These are phyloP conservation scores for Oryzias celebensis DNA, from an alignment of 2,113 vertebrate genomes.

Conservation along the genomic window DNA sequence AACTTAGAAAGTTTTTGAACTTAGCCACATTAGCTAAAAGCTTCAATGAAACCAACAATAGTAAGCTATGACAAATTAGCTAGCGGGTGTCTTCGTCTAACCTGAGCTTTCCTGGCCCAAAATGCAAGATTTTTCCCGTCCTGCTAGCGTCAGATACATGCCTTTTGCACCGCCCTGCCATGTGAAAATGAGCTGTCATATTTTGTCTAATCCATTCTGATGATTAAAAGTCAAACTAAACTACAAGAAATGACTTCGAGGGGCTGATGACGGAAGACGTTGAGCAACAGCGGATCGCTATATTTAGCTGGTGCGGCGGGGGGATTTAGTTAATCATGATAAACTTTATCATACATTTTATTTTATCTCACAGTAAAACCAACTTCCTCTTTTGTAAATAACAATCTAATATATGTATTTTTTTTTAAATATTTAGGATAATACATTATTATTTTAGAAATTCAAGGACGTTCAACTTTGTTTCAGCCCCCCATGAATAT, in stretches of 20 bases:
- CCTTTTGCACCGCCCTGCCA: constrained; percentile 53
- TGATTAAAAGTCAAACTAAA: constrained; percentile 2
- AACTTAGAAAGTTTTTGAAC: background rate
- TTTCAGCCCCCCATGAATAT: background rate
- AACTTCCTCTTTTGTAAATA: no score
- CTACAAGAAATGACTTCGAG: background rate
- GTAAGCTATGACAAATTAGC: constrained; percentile 25
- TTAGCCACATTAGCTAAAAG: constrained; percentile 23
- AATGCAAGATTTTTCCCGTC: constrained; percentile 37
- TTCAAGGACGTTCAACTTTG: background rate
- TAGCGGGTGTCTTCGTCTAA: constrained; percentile 37
- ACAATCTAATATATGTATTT: no score
- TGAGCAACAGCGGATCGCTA: constrained; percentile 33
- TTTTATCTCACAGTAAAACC: background rate
- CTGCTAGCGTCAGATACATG: constrained; percentile 33
- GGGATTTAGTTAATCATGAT: background rate
- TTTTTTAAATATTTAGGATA: no score
- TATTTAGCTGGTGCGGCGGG: background rate
- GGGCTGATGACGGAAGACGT: constrained; percentile 6
- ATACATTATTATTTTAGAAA: background rate
- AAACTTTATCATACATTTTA: background rate
- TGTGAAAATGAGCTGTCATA: constrained; percentile 41
- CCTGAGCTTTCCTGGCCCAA: constrained; percentile 47
- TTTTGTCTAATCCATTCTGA: constrained; percentile 40
- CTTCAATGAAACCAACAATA: constrained; percentile 41